Evolutionary conservation across 2,888 invertebrate species (phyloP), one percentile per base, ranked within the genome.

Genomic region (Drosophila mimica): DNA sequence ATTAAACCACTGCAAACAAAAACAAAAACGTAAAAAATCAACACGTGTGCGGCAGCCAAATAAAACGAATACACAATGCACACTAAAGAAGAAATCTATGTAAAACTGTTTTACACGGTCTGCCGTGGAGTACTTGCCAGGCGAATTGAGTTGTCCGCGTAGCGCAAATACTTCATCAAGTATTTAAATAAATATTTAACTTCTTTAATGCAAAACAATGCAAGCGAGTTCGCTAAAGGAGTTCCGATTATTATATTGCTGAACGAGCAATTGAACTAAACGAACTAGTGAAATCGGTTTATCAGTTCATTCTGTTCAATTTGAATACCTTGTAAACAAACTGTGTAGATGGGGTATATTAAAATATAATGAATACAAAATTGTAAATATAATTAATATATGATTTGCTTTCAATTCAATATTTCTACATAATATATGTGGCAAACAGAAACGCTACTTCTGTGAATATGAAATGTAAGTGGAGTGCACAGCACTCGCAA

Each of bases 1-100:
- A 70, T 68, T 68, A 58, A 48, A 38, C 58, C 68, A 76, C 81
- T 81, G 79, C 65, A 80, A 78, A 76, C 76, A 72, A 81, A 60
- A 76, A 74, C 65, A 73, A 66, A 70, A 77, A 43, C 43, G 8
- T 8, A 2, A 43, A 46, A 46, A 25, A 81, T 78, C 79, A 79
- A 81, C 79, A 79, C 79, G 79, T 79, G 79, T 61, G 77, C 52
- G 33, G 15, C 53, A 46, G 17, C 13, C 17, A 40, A 51, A 38
- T 34, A 30, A 11, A 54, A 38, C 28, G 15, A 38, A 38, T n/a
- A 38, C 4, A 28, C 25, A 28, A 28, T 15, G 17, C 20, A 53
- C 33, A 36, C 34, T 51, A 9, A 36, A 8, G 13, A 46, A 9
- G n/a, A 17, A 31, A 43, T 48, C 17, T 17, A 51, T 30, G 8